Percentiles rank a stretch among this genome's conserved stretches.
Conservation (phyloP, 2,113 vertebrate genomes). For the Edolisoma coerulescens region DNA sequence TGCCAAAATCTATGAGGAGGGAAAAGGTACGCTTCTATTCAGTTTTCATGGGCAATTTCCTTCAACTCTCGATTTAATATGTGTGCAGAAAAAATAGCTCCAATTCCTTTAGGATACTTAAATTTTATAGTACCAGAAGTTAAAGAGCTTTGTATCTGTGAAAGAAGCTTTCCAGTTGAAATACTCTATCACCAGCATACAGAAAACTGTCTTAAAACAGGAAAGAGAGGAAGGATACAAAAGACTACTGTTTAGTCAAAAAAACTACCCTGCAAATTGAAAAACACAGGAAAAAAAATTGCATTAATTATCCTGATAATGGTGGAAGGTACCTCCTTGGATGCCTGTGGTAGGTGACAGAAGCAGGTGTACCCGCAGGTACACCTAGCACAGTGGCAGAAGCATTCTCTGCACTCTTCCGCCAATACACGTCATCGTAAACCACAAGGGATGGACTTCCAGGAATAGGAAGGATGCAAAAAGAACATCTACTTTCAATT, state of each 20-base stretch:
- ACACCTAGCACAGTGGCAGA: accelerated
- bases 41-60: not conserved
- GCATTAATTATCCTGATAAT: not conserved
- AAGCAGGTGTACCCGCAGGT: not conserved
- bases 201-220: not conserved
- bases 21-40: not conserved
- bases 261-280: not conserved
- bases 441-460: not conserved
- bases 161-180: not conserved
- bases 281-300: not conserved
- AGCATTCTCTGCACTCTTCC: not conserved
- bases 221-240: not conserved
- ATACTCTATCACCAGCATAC: not conserved
- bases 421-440: not conserved
- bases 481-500: not conserved
- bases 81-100: not conserved
- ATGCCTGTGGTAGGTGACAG: not conserved
- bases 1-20: not conserved
- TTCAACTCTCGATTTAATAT: not conserved
- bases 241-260: not conserved
- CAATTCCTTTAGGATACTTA: not conserved
- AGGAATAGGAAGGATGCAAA: not conserved
- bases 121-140: not conserved
- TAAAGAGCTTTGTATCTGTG: not conserved
- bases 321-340: not conserved